Evolutionary conservation across 2,888 invertebrate genomes (phyloP).

Genomic region (Mimachlamys varia): DNA sequence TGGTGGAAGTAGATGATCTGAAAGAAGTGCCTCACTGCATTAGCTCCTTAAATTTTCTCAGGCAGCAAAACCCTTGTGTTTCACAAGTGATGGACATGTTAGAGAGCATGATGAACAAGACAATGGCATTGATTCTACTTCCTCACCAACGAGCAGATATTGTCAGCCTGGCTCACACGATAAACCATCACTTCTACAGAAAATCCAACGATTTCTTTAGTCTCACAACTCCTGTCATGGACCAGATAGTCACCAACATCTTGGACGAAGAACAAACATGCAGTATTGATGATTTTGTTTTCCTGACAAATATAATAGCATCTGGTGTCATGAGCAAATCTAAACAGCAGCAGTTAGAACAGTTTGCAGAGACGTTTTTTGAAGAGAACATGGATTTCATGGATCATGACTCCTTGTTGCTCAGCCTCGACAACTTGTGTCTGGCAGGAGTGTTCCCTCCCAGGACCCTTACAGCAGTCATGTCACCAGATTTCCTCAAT

Average conservation of each 20-base stretch:
- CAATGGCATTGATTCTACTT: background rate
- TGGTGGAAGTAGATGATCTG: background rate
- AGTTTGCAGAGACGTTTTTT: background rate
- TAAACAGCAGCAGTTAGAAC: background rate
- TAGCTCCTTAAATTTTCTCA: background rate
- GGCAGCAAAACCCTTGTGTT: background rate
- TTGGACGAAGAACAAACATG: background rate
- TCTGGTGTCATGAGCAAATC: background rate
- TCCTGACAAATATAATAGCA: background rate
- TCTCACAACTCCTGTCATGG: background rate
- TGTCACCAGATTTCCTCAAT: background rate
- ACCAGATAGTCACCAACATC: background rate
- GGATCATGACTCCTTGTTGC: background rate
- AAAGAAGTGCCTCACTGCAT: background rate
- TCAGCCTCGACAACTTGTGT: background rate
- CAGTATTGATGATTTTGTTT: background rate
- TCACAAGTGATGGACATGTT: background rate
- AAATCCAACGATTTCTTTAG: background rate
- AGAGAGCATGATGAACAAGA: background rate
- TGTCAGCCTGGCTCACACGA: background rate
- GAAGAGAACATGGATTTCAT: background rate
- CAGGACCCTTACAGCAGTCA: background rate
- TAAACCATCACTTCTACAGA: background rate
- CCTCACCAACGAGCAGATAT: background rate
- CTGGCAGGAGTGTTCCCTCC: background rate